These are phyloP conservation scores for Drosophila kepulauana DNA, from an alignment of 1,140 invertebrate species.

Conservation along the genomic window DNA sequence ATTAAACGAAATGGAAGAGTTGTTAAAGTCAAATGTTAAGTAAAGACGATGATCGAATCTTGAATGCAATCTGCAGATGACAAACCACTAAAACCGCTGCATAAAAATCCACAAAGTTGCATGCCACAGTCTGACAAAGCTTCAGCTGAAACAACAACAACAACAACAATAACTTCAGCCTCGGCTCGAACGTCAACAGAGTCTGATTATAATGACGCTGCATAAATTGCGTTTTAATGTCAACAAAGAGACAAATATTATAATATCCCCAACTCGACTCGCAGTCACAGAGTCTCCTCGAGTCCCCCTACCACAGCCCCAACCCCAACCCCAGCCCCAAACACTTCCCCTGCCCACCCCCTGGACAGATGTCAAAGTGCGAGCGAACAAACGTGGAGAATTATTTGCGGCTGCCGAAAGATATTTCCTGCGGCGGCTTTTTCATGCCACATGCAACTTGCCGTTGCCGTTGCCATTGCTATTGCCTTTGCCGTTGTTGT, in stretches of 20 bases:
- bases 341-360: background rate
- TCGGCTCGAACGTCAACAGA: conserved; percentile 53
- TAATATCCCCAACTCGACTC: conserved; percentile 58
- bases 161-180: conserved; percentile 14
- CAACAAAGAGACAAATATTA: conserved; percentile 82
- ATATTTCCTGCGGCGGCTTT: conserved; percentile 80
- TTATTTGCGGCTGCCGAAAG: conserved; percentile 81
- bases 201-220: conserved; percentile 77
- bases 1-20: conserved; percentile 39
- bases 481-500: conserved; percentile 11
- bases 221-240: conserved; percentile 83
- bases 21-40: conserved; percentile 44
- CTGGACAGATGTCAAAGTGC: conserved; percentile 77
- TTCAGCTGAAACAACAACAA: conserved; percentile 25
- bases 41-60: conserved; percentile 37
- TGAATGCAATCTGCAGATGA: conserved; percentile 49
- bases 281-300: conserved; percentile 4
- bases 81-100: conserved; percentile 60
- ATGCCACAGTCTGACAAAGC: conserved; percentile 22
- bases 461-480: background rate
- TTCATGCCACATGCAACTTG: conserved; percentile 78
- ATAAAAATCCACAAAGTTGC: conserved; percentile 63
- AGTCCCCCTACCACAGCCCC: background rate
- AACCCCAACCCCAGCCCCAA: no score
- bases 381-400: conserved; percentile 77